Conservation (phyloP, 2,797 vertebrate species). For the Phataginus tetradactyla region DNA sequence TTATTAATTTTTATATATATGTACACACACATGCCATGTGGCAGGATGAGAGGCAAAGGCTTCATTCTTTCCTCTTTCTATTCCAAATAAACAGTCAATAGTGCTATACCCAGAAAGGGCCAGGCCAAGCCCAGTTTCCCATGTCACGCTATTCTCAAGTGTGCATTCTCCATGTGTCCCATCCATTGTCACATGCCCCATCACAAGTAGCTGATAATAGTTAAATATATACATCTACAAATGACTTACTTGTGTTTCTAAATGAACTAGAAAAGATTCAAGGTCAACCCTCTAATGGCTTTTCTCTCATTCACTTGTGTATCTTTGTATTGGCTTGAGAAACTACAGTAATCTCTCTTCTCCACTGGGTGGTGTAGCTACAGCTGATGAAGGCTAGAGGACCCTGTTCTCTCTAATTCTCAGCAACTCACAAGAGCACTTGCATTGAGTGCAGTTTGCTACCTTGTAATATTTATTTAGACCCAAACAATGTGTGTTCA, state of each 20-base stretch:
- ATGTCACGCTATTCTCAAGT: neutral
- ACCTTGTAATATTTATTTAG: neutral
- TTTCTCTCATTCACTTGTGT: neutral
- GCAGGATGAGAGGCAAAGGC: neutral
- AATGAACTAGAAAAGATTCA: neutral
- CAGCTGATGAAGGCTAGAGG: neutral
- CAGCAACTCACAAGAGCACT: neutral
- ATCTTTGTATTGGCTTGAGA: too few relatives aligned
- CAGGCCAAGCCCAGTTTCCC: neutral
- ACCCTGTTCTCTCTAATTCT: neutral
- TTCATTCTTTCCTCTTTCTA: constrained; percentile 19
- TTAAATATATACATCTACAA: neutral
- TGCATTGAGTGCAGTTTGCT: neutral
- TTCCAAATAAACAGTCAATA: neutral
- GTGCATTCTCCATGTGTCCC: neutral
- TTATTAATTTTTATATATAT: neutral
- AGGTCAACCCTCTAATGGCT: neutral
- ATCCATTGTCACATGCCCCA: neutral
- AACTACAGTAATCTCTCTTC: neutral
- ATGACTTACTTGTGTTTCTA: constrained; percentile 22
- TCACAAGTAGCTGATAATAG: neutral
- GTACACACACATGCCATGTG: neutral
- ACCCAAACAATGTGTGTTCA: neutral
- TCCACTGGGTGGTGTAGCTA: neutral
- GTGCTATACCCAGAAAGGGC: neutral